Evolutionary conservation across 2,797 vertebrate species (phyloP), one percentile per base, ranked within the genome.

Genomic region (Hippopotamyrus pictus): DNA sequence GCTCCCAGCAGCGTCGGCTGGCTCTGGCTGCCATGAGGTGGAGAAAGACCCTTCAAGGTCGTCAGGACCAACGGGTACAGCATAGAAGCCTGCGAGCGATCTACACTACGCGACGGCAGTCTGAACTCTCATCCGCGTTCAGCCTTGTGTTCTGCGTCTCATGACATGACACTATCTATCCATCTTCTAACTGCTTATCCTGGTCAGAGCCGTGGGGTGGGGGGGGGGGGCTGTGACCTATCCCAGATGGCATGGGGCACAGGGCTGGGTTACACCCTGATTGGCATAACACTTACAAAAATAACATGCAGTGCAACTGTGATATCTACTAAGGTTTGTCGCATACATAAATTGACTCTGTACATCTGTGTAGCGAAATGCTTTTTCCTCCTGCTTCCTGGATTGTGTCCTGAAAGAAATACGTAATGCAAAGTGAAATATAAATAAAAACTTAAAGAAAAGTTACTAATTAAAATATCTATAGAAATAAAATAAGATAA

Each of bases 11-110:
- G 91, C 97, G 94, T 93, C 97, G 95, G 89, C 93, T 99, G 90
- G 99, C 98, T 0, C 92, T 96, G 0, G 97, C 98, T 25, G 98
- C 97, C 82, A 96, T 98, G 97, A 96, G 98, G 86, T 99, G 99
- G 99, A 98, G 99, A 89, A 98, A 96, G 90, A 93, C 93, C 85
- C 96, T 99, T 90, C 97, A 97, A 89, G 95, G 94, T 86, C 92
- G 91, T 90, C 94, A 91, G 14, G 87, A 94, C 44, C 91, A 91
- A 0, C 92, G 91, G 93, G 96, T 96, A 91, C 44, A 7, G 1
- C 82, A 2, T 14, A n/a, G n/a, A 46, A 46, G 76, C 44, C 9
- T 25, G n/a, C 41, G 1, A 4, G 46, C 29, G 19, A 48, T 14
- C 44, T 84, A 11, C 25, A 37, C 37, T 79, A 37, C 2, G 5